Base-by-base conservation (phyloP, 2,888 invertebrate genomes). In the Sarcophaga rosellei region DNA sequence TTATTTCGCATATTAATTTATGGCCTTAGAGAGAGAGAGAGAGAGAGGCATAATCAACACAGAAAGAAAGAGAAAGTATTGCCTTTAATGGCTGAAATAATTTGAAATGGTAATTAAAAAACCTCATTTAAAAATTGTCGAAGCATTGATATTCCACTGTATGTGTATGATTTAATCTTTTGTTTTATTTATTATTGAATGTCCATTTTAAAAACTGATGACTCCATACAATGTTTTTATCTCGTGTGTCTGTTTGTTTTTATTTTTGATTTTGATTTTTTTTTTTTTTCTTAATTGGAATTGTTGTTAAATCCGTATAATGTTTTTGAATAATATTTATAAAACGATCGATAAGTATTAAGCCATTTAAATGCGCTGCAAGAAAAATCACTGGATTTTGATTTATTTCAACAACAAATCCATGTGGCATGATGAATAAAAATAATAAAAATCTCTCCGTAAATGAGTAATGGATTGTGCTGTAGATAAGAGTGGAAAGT, bases 241-340 rank as follows among this genome's bases (percentile, higher is more conserved):
- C 35, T 35, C 35, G 10, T 10, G 0, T 35, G 35, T 6, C 1
- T 35, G 35, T 23, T 61, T 53, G 21, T 63, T 62, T 69, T n/a
- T 20, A 25, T 57, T 78, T 78, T 53, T 20, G 20, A 44, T n/a
- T 65, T 1, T n/a, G 20, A 45, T 53, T 78, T 53, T 12, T 44
- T 20, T 20, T 20, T 1, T 15, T n/a, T 11, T 25, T 66, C 63
- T 75, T 69, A 81, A 81, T 75, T 74, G 74, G 59, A 73, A 66
- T 68, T 74, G 73, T 53, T 81, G 44, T 45, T 53, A 63, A 35
- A 35, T 35, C 63, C 57, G 21, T 44, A 72, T 59, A 75, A 65
- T 65, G 35, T n/a, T 53, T 75, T 65, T 17, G 12, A 63, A 47
- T 63, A 65, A 63, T 75, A 63, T 75, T 63, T 47, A 65, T 53